phyloP scores from a whole-genome alignment of 35 echinoderm and acorn worm genomes.

The Ophiothrix spiculata region DNA sequence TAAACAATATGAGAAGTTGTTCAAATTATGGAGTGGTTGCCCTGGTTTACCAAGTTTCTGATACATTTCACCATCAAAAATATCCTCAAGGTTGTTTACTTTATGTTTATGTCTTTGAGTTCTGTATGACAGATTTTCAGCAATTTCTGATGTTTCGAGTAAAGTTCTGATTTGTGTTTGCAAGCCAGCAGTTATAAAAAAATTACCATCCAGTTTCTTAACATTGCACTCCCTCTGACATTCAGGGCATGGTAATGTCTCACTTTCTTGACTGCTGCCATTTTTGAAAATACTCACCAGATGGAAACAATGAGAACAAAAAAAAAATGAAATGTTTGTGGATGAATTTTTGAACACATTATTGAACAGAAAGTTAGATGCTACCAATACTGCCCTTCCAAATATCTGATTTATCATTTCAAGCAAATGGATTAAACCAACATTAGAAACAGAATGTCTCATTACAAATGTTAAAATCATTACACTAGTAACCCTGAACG shows the following conservation, averaged over 20 bases:
- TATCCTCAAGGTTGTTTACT: constrained; percentile 49
- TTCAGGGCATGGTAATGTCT: constrained; percentile 43
- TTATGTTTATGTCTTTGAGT: background rate
- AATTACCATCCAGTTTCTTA: constrained; percentile 41
- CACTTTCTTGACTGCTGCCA: background rate
- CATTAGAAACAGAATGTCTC: constrained; percentile 36
- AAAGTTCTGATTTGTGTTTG: constrained; percentile 27
- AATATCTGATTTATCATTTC: constrained; percentile 49
- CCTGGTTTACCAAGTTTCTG: constrained; percentile 29
- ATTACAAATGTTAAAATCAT: constrained; percentile 59
- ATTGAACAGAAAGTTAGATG: constrained; percentile 19
- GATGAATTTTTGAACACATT: constrained; percentile 27
- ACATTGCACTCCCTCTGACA: constrained; percentile 35
- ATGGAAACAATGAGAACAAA: constrained; percentile 30
- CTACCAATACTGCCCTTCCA: constrained; percentile 12
- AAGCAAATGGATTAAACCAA: constrained; percentile 26
- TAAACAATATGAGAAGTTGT: constrained; percentile 61
- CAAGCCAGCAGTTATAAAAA: constrained; percentile 47
- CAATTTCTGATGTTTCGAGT: constrained; percentile 30
- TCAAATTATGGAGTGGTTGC: constrained; percentile 22
- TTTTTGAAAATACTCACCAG: background rate
- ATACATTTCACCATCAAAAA: constrained; percentile 59
- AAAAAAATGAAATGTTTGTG: constrained; percentile 39
- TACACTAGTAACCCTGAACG: too few relatives aligned
- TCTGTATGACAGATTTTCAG: constrained; percentile 22